Evolutionary conservation across 2,797 vertebrate genomes (phyloP), one percentile per base, ranked within the genome.

Genomic region (Gymnodraco acuticeps): DNA sequence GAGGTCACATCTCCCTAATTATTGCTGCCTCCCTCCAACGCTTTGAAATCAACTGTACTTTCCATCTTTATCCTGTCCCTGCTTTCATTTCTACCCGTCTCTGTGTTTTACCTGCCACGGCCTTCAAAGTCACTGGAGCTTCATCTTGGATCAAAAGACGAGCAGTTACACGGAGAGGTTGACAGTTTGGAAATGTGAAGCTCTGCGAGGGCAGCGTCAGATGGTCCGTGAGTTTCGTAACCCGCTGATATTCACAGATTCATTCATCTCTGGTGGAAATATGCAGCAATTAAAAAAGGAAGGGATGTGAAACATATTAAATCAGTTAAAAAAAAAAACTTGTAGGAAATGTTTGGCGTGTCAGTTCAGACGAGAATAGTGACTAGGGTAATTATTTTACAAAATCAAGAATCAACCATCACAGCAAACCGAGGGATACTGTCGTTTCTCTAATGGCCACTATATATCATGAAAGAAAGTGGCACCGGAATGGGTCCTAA

Each of bases 1-100:
- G n/a, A 70, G 89, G 83, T 86, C 78, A 82, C 75, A 64, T 88
- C 79, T 83, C 68, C 68, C 64, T 74, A 85, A 90, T 92, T 83
- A 86, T 85, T 59, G 60, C 61, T 12, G 51, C 71, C 77, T 87
- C 51, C 60, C 48, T 82, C 58, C 59, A 63, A 61, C 55, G 47
- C 77, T 78, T 79, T 17, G 50, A 74, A 78, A 80, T 73, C 78
- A 68, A 60, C 51, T 31, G 38, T 16, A 48, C 66, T 72, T 75
- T 79, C 68, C 50, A 43, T n/a, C 23, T 42, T 52, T 42, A 41
- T 43, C 2, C 19, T 27, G 19, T 41, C 17, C 7, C 19, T 27
- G n/a, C 66, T 70, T 78, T 83, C 46, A 27, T 77, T 82, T 82
- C n/a, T 64, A 9, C 33, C 33, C 33, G 27, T 8, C 33, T 50